Conservation (phyloP, 2,797 vertebrate genomes). For the Tinamus major region DNA sequence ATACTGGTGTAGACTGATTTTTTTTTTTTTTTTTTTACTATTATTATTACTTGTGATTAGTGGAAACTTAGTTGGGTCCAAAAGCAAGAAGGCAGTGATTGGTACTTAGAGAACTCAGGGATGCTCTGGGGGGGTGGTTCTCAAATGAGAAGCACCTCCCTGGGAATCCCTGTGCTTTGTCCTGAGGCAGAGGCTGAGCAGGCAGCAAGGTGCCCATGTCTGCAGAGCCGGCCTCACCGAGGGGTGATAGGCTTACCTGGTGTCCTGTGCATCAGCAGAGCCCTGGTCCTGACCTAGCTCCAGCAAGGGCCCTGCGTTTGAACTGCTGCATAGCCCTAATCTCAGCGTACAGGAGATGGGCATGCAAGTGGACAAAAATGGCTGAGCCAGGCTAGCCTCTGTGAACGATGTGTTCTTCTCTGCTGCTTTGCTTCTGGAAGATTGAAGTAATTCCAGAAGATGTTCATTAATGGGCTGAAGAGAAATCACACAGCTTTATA, state of each 20-base stretch:
- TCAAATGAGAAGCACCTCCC: not conserved
- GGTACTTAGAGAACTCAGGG: accelerated
- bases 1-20: not conserved
- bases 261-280: not conserved
- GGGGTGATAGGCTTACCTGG: not conserved
- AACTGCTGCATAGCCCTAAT: not conserved
- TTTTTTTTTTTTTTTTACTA: not conserved
- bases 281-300: not conserved
- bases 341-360: not conserved
- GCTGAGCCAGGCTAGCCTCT: not conserved
- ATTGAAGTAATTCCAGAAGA: not conserved
- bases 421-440: not conserved
- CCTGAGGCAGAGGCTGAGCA: not conserved
- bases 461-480: not conserved
- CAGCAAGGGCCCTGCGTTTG: not conserved
- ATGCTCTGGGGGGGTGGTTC: not conserved
- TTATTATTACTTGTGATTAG: not conserved
- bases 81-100: not conserved
- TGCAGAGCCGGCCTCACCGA: not conserved
- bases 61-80: not conserved
- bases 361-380: not conserved
- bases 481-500: not conserved
- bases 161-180: not conserved
- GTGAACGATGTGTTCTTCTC: not conserved
- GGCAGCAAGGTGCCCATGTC: not conserved